phyloP scores from a whole-genome alignment of 2,797 vertebrate genomes.

The Poecile montanus region DNA sequence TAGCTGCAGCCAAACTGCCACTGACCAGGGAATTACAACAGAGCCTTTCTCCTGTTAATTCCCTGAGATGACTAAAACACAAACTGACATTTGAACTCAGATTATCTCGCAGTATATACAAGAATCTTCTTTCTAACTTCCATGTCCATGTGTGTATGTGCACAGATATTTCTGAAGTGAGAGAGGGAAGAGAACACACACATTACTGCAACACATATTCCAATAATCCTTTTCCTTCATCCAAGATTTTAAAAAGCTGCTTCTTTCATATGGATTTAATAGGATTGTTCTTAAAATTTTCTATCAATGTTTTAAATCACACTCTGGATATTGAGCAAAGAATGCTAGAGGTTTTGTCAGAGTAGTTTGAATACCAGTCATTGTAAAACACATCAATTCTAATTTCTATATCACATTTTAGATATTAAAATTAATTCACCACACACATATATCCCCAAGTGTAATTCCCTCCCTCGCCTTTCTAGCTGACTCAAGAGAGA shows the following conservation, averaged over 20 bases:
- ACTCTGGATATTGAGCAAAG: background rate
- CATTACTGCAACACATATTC: background rate
- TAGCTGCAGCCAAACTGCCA: background rate
- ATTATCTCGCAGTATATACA: background rate
- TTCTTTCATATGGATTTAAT: background rate
- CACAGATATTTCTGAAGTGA: background rate
- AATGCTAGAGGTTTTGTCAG: background rate
- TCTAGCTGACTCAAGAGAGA: background rate
- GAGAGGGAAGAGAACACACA: background rate
- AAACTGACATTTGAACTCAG: background rate
- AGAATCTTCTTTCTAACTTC: background rate
- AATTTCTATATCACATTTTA: background rate
- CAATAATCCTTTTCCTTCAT: background rate
- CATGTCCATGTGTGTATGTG: background rate
- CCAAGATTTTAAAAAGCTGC: background rate
- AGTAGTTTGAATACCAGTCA: background rate
- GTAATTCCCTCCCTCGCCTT: background rate
- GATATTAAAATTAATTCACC: background rate
- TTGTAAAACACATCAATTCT: background rate
- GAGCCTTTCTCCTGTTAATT: constrained; percentile 17
- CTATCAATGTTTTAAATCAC: background rate
- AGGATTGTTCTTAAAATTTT: background rate
- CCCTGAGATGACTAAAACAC: background rate
- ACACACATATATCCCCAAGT: background rate
- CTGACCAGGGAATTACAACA: background rate